A percentile compares a stretch with the other conserved stretches of the same genome.
These are phyloP conservation scores for Hypercompe scribonia DNA, from an alignment of 2,888 invertebrate genomes.

Conservation along the genomic window DNA sequence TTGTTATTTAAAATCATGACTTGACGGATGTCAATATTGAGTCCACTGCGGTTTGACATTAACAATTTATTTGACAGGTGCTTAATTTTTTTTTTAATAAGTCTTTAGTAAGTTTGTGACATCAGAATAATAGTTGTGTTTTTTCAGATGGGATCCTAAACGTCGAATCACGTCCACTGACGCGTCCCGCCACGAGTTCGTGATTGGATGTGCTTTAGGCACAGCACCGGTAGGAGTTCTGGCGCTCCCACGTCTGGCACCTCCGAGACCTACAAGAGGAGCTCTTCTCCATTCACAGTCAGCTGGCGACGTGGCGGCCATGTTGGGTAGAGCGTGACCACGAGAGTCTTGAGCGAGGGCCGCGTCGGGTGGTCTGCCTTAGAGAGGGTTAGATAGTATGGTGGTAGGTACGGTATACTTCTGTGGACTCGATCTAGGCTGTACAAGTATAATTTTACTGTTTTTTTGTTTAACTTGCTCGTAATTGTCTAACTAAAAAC, in stretches of 20 bases:
- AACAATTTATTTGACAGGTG: too few species aligned
- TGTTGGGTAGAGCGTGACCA: constrained; percentile 88
- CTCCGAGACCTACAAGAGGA: constrained; percentile 70
- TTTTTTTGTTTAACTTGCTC: not conserved
- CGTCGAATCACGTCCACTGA: constrained; percentile 96
- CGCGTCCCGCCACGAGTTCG: constrained; percentile 95
- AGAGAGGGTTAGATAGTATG: constrained; percentile 19
- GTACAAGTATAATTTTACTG: not conserved
- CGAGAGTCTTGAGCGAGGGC: constrained; percentile 63
- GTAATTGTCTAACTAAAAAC: not conserved
- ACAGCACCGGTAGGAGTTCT: constrained; percentile 80
- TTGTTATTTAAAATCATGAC: too few species aligned
- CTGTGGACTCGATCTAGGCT: constrained; percentile 35
- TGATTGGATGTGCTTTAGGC: constrained; percentile 82
- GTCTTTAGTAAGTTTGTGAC: not conserved
- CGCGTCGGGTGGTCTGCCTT: constrained; percentile 58
- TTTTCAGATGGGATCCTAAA: constrained; percentile 95
- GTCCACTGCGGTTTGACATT: too few species aligned
- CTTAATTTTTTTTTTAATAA: not conserved
- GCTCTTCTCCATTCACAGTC: constrained; percentile 88
- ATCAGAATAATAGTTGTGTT: not conserved
- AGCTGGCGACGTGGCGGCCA: constrained; percentile 88
- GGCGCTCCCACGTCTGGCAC: constrained; percentile 75
- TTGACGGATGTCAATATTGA: too few species aligned
- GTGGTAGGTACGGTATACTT: constrained; percentile 33